Base-by-base conservation (phyloP, 1,140 invertebrate species). In the Gryon sp. region DNA sequence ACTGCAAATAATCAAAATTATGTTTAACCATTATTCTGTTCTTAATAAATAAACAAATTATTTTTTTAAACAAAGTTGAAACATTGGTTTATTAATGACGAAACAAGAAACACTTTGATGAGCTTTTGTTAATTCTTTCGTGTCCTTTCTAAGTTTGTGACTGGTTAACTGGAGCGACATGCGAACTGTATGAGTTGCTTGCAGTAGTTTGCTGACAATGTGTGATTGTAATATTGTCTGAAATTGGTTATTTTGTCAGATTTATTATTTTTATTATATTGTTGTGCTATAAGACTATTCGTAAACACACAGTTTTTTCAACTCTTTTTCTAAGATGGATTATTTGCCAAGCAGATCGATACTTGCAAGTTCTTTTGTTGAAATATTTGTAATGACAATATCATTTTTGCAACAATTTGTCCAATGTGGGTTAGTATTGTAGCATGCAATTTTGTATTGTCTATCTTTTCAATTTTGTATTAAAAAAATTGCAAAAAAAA, bases 1-100 rank as follows among this genome's bases (percentile, higher is more conserved):
- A 97, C 96, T 97, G 90, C 20, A 92, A 84, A 73, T 41, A 45
- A 66, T 19, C 19, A 55, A 14, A 24, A 11, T 50, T 14, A 20
- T 8, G 3, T 20, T 43, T 18, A 43, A 19, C 22, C 9, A 43
- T 1, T 16, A 2, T 22, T 57, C 2, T 12, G 6, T 18, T 9
- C 15, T 20, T 55, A n/a, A 28, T 20, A 46, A 38, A 4, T 48
- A 26, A 48, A 32, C 19, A 32, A 32, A 1, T 26, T 53, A 12
- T 15, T 12, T 22, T 0, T 12, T 16, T 11, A 34, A 62, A 41
- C 14, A 18, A 36, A 57, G 32, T 45, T 19, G 59, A 12, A 52
- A 11, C 4, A 38, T 34, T 55, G 1, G 24, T 45, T 45, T 59
- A 75, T 81, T 79, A 81, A 73, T 77, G 11, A 76, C 66, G 70